A percentile compares a stretch with the other conserved stretches of the same genome.
Evolutionary conservation across 2,113 vertebrate species (phyloP).

Genomic region (Picathartes gymnocephalus): DNA sequence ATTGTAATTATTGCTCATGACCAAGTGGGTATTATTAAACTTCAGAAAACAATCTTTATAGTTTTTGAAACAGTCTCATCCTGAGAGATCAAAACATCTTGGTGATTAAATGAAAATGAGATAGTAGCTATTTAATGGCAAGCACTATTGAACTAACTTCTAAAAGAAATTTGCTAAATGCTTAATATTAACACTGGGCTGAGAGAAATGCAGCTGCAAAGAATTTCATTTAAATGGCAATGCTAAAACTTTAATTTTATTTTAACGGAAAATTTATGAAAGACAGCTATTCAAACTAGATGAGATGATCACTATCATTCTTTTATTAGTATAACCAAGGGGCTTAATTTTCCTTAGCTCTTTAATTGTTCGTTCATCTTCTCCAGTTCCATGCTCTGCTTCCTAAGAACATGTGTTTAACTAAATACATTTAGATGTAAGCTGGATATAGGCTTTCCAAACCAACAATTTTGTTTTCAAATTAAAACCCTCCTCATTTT

Average conservation of each 20-base stretch:
- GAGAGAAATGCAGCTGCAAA: neutral
- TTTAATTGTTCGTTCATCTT: neutral
- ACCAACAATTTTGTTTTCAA: neutral
- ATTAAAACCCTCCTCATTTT: neutral
- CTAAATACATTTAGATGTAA: neutral
- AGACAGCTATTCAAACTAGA: neutral
- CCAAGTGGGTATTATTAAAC: neutral
- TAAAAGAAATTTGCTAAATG: neutral
- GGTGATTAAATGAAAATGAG: neutral
- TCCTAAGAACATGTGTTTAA: neutral
- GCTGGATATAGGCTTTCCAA: neutral
- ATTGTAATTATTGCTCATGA: neutral
- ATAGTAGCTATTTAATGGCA: neutral
- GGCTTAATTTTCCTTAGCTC: neutral
- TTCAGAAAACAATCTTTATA: neutral
- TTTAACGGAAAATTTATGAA: conserved; percentile 14
- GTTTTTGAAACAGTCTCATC: neutral
- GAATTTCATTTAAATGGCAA: neutral
- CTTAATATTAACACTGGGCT: neutral
- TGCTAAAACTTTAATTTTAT: neutral
- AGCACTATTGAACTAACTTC: neutral
- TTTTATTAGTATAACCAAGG: neutral
- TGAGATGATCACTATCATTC: neutral
- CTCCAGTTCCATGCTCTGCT: neutral
- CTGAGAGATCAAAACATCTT: neutral